Evolutionary conservation across 2,888 invertebrate species (phyloP).

Genomic region (Masnerella sp.): DNA sequence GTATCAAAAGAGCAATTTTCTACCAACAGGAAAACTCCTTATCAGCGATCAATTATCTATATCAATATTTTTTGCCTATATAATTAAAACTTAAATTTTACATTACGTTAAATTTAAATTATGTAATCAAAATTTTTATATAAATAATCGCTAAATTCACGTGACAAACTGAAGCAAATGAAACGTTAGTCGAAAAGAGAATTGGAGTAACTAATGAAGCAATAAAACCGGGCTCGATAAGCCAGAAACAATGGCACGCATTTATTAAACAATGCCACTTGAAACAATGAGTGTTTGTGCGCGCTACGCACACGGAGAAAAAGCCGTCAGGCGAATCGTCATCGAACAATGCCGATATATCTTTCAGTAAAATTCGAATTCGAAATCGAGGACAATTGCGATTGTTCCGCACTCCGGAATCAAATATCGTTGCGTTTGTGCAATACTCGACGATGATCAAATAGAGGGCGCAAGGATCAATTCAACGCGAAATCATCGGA

Average conservation of each 20-base stretch:
- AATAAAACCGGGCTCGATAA: slow-evolving; percentile 64
- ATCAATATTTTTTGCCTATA: too few relatives aligned
- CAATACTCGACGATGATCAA: slow-evolving; percentile 29
- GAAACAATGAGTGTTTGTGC: slow-evolving; percentile 67
- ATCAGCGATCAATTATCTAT: too few relatives aligned
- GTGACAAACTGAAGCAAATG: too few relatives aligned
- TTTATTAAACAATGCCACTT: slow-evolving; percentile 73
- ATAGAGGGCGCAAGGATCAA: slow-evolving; percentile 20
- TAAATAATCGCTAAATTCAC: too few relatives aligned
- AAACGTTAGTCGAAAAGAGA: slow-evolving; percentile 37
- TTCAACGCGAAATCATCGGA: slow-evolving; percentile 3
- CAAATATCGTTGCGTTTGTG: slow-evolving; percentile 43
- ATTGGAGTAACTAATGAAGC: slow-evolving; percentile 62
- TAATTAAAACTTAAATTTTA: too few relatives aligned
- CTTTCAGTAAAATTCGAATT: slow-evolving; percentile 70
- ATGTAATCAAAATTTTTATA: too few relatives aligned
- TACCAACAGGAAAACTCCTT: too few relatives aligned
- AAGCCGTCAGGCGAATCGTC: slow-evolving; percentile 66
- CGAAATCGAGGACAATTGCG: slow-evolving; percentile 69
- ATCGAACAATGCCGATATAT: slow-evolving; percentile 71
- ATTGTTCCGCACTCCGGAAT: slow-evolving; percentile 65
- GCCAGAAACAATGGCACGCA: slow-evolving; percentile 67
- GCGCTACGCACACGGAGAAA: slow-evolving; percentile 27
- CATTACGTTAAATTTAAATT: too few relatives aligned
- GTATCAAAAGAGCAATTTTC: too few relatives aligned